A percentile compares a stretch with the other conserved stretches of the same genome.
phyloP scores from a whole-genome alignment of 37 sponge, comb jelly and placozoan genomes.

The Halisarca cf. caerulea region DNA sequence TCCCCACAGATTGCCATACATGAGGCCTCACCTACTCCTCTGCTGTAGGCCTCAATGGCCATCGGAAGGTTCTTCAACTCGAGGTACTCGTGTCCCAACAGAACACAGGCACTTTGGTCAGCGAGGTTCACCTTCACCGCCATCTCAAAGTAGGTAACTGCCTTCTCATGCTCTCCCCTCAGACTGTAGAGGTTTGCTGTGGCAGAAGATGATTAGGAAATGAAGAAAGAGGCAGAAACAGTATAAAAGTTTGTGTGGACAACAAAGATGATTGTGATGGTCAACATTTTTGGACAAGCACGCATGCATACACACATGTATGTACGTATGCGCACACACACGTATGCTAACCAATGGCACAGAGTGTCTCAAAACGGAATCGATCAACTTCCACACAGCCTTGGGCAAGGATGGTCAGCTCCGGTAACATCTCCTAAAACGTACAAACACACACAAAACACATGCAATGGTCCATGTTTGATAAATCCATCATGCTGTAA shows the following conservation, averaged over 20 bases:
- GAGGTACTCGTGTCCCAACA: conserved; percentile 93
- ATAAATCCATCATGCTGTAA: too few relatives aligned
- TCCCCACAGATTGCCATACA: background rate
- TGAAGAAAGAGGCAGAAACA: background rate
- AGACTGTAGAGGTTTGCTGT: conserved; percentile 89
- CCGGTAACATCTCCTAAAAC: conserved; percentile 63
- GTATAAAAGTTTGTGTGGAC: too few relatives aligned
- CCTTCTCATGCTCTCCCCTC: conserved; percentile 86
- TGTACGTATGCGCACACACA: too few relatives aligned
- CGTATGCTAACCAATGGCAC: conserved; percentile 24
- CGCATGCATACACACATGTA: too few relatives aligned
- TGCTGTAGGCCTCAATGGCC: conserved; percentile 91
- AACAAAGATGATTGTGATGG: too few relatives aligned
- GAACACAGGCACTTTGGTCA: conserved; percentile 86
- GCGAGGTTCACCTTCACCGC: conserved; percentile 66
- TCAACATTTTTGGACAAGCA: too few relatives aligned
- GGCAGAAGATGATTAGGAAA: background rate
- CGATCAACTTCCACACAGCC: conserved; percentile 56
- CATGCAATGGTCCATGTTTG: too few relatives aligned
- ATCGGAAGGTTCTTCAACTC: conserved; percentile 86
- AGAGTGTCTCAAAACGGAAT: conserved; percentile 71
- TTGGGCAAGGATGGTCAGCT: conserved; percentile 72
- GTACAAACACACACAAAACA: background rate
- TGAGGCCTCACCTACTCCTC: conserved; percentile 82
- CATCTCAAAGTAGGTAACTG: conserved; percentile 82